phyloP scores from a whole-genome alignment of 2,797 vertebrate species.

The Acanthis flammea region DNA sequence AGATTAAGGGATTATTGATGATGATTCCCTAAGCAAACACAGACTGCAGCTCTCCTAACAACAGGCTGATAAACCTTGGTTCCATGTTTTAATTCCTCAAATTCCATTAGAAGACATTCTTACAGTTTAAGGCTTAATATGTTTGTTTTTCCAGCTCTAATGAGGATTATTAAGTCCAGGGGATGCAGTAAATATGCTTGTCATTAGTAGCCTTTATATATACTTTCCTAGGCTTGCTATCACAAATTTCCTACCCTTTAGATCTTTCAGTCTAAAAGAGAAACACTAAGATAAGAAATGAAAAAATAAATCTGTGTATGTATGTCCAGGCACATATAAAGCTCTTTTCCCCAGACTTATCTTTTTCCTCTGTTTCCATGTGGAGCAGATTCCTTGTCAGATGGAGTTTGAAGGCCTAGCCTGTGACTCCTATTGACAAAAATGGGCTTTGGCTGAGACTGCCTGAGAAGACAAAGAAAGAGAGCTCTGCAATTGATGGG shows the following conservation, averaged over 20 bases:
- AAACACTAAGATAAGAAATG: conserved; percentile 17
- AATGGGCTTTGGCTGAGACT: conserved; percentile 26
- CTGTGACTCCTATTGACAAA: conserved; percentile 14
- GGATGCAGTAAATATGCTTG: not conserved
- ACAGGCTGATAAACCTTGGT: conserved; percentile 43
- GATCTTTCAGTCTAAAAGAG: conserved; percentile 10
- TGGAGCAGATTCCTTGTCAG: conserved; percentile 1
- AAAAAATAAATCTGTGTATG: not conserved
- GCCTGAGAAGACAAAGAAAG: conserved; percentile 7
- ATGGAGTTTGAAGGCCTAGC: not conserved
- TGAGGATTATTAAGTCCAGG: conserved; percentile 28
- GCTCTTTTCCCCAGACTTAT: conserved; percentile 3
- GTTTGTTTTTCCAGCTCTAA: conserved; percentile 60
- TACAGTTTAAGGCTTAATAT: conserved; percentile 51
- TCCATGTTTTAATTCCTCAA: conserved; percentile 58
- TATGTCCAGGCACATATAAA: conserved; percentile 30
- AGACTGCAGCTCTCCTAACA: conserved; percentile 3
- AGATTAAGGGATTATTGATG: conserved; percentile 67
- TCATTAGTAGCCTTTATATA: not conserved
- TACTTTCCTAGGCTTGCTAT: not conserved
- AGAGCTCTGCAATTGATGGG: conserved; percentile 14
- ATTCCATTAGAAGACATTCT: conserved; percentile 57
- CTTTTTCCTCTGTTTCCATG: conserved; percentile 10
- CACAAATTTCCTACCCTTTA: not conserved
- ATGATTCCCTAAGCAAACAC: conserved; percentile 56